A percentile compares a stretch with the other conserved stretches of the same genome.
These are phyloP conservation scores for Apteryx owenii DNA, from an alignment of 2,113 vertebrate species.

Conservation along the genomic window DNA sequence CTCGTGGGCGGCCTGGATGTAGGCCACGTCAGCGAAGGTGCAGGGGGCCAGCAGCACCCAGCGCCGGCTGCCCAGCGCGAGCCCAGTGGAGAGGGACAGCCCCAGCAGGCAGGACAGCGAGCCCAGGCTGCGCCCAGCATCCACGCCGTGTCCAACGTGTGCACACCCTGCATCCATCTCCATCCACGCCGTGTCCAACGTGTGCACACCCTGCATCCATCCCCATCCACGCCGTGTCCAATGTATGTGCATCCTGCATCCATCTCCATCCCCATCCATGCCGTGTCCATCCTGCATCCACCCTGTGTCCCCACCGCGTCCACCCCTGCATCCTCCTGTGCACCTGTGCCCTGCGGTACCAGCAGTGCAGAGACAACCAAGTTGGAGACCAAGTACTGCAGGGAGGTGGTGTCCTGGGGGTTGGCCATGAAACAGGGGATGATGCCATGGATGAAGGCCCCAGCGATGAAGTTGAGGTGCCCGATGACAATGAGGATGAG, in stretches of 20 bases:
- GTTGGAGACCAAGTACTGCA: slow-evolving; percentile 85
- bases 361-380: slow-evolving; percentile 79
- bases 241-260: no score
- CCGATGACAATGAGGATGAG: slow-evolving; percentile 87
- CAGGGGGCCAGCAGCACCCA: slow-evolving; percentile 60
- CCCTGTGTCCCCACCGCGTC: rapidly evolving
- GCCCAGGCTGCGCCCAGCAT: no score
- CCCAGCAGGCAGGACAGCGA: no score
- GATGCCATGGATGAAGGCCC: slow-evolving; percentile 85
- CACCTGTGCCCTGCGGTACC: slow-evolving; percentile 46
- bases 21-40: slow-evolving; percentile 32
- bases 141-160: not conserved
- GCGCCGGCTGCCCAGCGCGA: no score
- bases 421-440: slow-evolving; percentile 84
- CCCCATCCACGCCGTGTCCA: not conserved
- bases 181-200: not conserved
- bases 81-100: no score
- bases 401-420: slow-evolving; percentile 67
- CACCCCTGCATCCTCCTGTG: rapidly evolving
- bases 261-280: no score
- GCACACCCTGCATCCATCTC: not conserved
- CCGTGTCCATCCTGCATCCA: no score
- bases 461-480: slow-evolving; percentile 88
- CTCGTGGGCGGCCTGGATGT: slow-evolving; percentile 74
- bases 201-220: no score